Evolutionary conservation across 2,797 vertebrate species (phyloP).

Genomic region (Rousettus madagascariensis): DNA sequence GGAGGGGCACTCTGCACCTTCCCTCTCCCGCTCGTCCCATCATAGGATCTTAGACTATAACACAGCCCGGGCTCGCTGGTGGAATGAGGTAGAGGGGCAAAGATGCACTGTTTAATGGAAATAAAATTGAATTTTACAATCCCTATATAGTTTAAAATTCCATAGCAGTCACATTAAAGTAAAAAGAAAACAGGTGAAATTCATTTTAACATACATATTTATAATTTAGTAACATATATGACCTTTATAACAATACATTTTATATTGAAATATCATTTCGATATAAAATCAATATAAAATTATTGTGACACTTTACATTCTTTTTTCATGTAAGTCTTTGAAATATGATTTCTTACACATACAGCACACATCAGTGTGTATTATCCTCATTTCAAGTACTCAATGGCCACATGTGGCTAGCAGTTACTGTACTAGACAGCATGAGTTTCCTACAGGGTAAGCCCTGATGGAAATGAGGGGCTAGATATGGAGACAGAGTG

Average conservation of each 20-base stretch:
- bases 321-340: not conserved
- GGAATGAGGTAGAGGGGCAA: rapidly evolving
- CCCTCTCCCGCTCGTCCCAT: not conserved
- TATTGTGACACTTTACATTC: not conserved
- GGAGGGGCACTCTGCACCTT: not conserved
- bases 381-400: not conserved
- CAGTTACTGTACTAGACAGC: not conserved
- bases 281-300: not conserved
- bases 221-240: not conserved
- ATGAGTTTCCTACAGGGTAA: rapidly evolving
- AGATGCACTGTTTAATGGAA: not conserved
- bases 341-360: not conserved
- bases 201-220: not conserved
- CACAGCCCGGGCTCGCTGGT: not conserved
- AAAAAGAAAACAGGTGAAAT: not conserved
- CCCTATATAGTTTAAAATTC: not conserved
- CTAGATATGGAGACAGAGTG: not conserved
- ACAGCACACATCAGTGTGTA: not conserved
- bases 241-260: not conserved
- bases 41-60: not conserved
- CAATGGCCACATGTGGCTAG: rapidly evolving
- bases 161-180: not conserved
- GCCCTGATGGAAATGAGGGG: not conserved
- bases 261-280: not conserved
- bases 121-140: not conserved